Conservation (phyloP, 1,140 invertebrate species). For the Ctenoplectra terminalis region DNA sequence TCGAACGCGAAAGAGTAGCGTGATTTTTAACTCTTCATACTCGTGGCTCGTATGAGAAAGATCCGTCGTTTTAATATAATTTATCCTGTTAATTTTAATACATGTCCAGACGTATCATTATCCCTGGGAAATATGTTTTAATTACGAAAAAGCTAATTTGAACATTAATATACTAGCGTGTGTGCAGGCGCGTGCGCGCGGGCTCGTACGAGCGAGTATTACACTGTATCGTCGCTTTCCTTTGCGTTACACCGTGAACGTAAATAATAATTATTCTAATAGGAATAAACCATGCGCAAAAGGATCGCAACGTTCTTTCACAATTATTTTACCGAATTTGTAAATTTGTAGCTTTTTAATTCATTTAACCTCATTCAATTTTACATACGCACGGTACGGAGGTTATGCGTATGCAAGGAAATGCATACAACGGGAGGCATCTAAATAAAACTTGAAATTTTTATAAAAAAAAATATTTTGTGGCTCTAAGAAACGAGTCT, state of each 20-base stretch:
- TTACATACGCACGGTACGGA: too few relatives aligned
- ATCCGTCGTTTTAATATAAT: slow-evolving; percentile 35
- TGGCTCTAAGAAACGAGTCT: too few relatives aligned
- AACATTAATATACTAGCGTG: background rate
- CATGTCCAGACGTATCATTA: slow-evolving; percentile 10
- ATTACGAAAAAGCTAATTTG: slow-evolving; percentile 30
- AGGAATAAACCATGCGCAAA: background rate
- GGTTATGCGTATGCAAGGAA: background rate
- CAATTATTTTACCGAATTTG: background rate
- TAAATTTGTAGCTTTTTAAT: background rate
- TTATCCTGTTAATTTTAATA: slow-evolving; percentile 31
- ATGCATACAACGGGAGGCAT: background rate
- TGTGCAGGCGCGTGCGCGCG: background rate
- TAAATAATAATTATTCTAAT: slow-evolving; percentile 41
- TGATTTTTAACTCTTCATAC: background rate
- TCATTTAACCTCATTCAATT: background rate
- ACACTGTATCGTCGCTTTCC: background rate
- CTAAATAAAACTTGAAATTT: background rate
- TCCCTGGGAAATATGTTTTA: slow-evolving; percentile 32
- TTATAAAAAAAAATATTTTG: too few relatives aligned
- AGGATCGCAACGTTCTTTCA: background rate
- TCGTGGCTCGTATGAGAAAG: background rate
- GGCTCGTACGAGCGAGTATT: too few relatives aligned
- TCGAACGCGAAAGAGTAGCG: background rate
- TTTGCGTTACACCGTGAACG: background rate